Percentiles rank a stretch among this genome's conserved stretches.
Evolutionary conservation across 1,140 invertebrate genomes (phyloP).

Genomic region (Pteromalus puparum): DNA sequence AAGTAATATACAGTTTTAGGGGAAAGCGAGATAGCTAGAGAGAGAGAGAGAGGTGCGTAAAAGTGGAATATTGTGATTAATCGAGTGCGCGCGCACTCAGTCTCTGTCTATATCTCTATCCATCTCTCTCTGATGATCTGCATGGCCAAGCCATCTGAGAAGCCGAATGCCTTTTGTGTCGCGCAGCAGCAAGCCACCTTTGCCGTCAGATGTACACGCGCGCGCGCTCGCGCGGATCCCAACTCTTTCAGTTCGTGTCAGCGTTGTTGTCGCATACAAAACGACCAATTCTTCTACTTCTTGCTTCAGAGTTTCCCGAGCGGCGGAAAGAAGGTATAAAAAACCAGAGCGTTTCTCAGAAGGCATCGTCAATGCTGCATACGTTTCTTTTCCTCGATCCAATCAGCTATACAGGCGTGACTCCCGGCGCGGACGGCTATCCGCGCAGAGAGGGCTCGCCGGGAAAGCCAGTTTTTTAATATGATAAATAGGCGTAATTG

Average conservation of each 20-base stretch:
- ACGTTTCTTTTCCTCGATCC: background rate
- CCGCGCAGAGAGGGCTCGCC: background rate
- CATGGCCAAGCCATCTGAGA: conserved; percentile 25
- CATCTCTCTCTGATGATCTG: background rate
- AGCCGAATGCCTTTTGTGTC: conserved; percentile 18
- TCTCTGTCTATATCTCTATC: background rate
- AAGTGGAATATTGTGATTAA: conserved; percentile 38
- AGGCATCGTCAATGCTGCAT: conserved; percentile 52
- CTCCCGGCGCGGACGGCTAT: background rate
- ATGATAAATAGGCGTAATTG: conserved; percentile 54
- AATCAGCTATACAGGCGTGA: background rate
- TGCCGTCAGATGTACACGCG: background rate
- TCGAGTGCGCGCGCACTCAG: conserved; percentile 11
- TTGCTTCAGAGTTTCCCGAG: background rate
- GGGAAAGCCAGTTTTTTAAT: conserved; percentile 4
- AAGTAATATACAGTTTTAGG: conserved; percentile 2
- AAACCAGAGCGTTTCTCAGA: conserved; percentile 1
- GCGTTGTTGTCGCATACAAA: conserved; percentile 12
- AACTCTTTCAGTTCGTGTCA: conserved; percentile 18
- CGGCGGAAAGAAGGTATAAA: background rate
- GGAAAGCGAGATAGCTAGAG: background rate
- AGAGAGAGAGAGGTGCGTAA: conserved; percentile 1
- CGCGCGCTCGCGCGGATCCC: background rate
- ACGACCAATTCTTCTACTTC: conserved; percentile 21
- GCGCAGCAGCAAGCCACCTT: conserved; percentile 11